Conservation (phyloP, 2,888 invertebrate species). For the Trichacis sp. region DNA sequence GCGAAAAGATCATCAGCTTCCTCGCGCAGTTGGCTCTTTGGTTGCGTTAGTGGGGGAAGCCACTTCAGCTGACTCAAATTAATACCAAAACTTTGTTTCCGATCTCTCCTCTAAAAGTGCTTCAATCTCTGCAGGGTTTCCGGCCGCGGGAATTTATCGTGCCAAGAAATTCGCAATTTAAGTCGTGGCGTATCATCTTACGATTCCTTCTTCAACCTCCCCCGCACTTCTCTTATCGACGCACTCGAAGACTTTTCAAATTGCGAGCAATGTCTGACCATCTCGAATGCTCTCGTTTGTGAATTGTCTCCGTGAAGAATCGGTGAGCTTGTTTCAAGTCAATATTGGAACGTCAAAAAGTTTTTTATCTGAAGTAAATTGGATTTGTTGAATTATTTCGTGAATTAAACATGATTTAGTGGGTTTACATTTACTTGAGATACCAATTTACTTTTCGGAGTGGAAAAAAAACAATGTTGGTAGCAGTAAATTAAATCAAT, state of each 20-base stretch:
- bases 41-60: constrained; percentile 27
- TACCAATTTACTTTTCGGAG: too few species aligned
- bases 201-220: constrained; percentile 35
- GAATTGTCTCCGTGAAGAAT: too few species aligned
- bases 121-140: constrained; percentile 39
- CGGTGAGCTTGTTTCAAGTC: too few species aligned
- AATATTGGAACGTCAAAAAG: not conserved
- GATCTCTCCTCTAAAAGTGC: constrained; percentile 32
- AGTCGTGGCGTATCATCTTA: constrained; percentile 30
- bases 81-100: constrained; percentile 44
- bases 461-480: too few species aligned
- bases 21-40: constrained; percentile 38
- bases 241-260: constrained; percentile 13
- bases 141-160: constrained; percentile 35
- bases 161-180: constrained; percentile 34
- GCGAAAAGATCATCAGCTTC: constrained; percentile 45
- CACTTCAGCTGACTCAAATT: constrained; percentile 39
- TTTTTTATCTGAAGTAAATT: too few species aligned
- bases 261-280: constrained; percentile 7
- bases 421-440: too few species aligned
- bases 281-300: not conserved
- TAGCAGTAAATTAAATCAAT: too few species aligned
- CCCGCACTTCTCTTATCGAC: constrained; percentile 20
- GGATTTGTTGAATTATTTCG: too few species aligned
- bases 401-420: too few species aligned